A percentile compares a stretch with the other conserved stretches of the same genome.
Conservation (phyloP, 2,113 vertebrate genomes). For the Calypte anna region DNA sequence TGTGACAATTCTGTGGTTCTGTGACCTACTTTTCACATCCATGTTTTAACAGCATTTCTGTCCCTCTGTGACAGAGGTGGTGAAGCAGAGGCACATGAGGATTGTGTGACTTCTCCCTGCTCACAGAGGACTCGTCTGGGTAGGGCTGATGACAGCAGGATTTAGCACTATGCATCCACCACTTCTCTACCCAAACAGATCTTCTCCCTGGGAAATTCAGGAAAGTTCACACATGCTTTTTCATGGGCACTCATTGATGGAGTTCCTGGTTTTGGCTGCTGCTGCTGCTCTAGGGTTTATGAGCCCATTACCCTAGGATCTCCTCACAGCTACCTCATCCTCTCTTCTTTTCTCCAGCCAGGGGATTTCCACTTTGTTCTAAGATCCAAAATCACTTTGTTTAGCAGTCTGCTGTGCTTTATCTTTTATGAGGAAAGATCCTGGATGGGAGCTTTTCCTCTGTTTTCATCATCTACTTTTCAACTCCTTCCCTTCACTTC, state of each 20-base stretch:
- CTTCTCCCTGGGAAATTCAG: slow-evolving; percentile 23
- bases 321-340: slow-evolving; percentile 8
- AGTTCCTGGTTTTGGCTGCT: slow-evolving; percentile 15
- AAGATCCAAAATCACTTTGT: background rate
- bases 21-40: background rate
- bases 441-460: background rate
- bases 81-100: background rate
- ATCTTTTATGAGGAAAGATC: background rate
- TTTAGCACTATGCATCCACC: background rate
- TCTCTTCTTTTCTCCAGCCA: slow-evolving; percentile 36
- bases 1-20: no score
- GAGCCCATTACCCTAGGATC: background rate
- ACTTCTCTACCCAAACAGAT: background rate
- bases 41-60: background rate
- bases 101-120: background rate
- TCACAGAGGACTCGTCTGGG: background rate
- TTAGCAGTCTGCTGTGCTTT: background rate
- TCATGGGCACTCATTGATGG: background rate
- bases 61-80: background rate
- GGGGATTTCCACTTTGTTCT: slow-evolving; percentile 36
- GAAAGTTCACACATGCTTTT: background rate
- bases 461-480: background rate
- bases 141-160: background rate
- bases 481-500: background rate
- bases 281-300: slow-evolving; percentile 16